Base-by-base conservation (phyloP, 2,113 vertebrate genomes). In the Oncorhynchus kisutch region DNA sequence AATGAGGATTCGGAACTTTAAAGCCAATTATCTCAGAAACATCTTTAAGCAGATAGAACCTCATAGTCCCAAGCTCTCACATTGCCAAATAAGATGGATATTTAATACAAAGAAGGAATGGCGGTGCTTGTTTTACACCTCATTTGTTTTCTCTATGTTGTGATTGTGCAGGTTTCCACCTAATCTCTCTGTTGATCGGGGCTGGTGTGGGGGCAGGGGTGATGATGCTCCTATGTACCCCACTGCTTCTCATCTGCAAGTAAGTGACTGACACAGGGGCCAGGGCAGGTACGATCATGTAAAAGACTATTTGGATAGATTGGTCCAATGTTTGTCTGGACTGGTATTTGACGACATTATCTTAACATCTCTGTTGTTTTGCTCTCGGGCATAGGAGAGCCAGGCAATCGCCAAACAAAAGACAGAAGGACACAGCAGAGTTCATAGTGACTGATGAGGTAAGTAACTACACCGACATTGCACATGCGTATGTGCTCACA, bases 221-320 rank as follows among this genome's bases (percentile, higher is more conserved):
- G 72, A 90, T 90, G 88, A 45, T 87, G 71, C 3, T 89, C 54
- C 3, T 88, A 12, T 90, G 85, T 24, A 8, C 83, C 67, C 85
- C 86, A 0, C 34, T 91, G 76, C 71, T 90, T 68, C 20, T 39
- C 29, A 8, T 81, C 62, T 82, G 73, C 80, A 87, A 84, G 91
- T 91, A 45, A 87, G 86, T 6, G 4, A 25, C 29, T 6, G 4
- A 25, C 22, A 72, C 29, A 18, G 29, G 59, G 18, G n/a, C 59
- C 59, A 62, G 59, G 18, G 8, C 20, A 9, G n/a, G 16, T 87
- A 14, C 88, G 85, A 27, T 2, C 29, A 48, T n/a, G 49, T n/a
- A 24, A 8, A n/a, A 13, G 45, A 65, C 60, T 2, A 27, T 45
- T 45, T 45, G 39, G 8, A 45, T 45, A 45, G 13, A 5, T 22